Evolutionary conservation across 2,888 invertebrate genomes (phyloP).

Genomic region (Drosophila melanosoma): DNA sequence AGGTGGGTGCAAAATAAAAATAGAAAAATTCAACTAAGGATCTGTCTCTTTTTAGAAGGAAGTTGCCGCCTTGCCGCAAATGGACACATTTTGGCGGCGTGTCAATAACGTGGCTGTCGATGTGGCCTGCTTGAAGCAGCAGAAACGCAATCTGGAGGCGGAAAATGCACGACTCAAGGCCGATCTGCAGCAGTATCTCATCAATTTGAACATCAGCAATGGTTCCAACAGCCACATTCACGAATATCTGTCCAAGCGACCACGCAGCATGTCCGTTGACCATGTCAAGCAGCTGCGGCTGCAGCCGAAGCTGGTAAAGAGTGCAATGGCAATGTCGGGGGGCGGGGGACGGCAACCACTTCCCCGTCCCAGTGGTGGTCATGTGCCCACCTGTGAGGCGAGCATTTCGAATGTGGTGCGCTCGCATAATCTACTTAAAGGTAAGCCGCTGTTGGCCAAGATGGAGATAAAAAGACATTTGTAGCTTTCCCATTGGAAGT

Average conservation of each 20-base stretch:
- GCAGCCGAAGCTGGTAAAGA: conserved; percentile 62
- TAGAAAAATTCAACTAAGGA: neutral
- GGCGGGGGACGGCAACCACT: conserved; percentile 20
- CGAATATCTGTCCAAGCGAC: conserved; percentile 81
- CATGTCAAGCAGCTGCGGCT: conserved; percentile 78
- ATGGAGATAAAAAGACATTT: conserved; percentile 43
- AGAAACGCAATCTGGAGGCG: conserved; percentile 84
- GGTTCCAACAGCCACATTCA: conserved; percentile 82
- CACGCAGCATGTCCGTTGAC: conserved; percentile 84
- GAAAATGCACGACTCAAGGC: conserved; percentile 89
- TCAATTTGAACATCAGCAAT: conserved; percentile 86
- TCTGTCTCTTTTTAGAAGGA: conserved; percentile 82
- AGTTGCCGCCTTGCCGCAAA: conserved; percentile 86
- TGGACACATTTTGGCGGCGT: conserved; percentile 90
- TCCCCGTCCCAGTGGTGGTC: conserved; percentile 2
- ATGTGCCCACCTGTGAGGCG: conserved; percentile 84
- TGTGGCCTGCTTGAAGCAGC: conserved; percentile 85
- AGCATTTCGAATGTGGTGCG: conserved; percentile 87
- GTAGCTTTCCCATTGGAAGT: neutral
- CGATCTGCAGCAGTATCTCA: conserved; percentile 88
- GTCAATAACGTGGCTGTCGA: conserved; percentile 87
- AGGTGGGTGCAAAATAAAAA: conserved; percentile 26
- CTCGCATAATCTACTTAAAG: conserved; percentile 67
- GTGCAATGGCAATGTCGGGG: conserved; percentile 57
- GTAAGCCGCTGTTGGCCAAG: conserved; percentile 74